phyloP scores from a whole-genome alignment of 64 coral and sea anemone species.

The Catalaphyllia jardinei region DNA sequence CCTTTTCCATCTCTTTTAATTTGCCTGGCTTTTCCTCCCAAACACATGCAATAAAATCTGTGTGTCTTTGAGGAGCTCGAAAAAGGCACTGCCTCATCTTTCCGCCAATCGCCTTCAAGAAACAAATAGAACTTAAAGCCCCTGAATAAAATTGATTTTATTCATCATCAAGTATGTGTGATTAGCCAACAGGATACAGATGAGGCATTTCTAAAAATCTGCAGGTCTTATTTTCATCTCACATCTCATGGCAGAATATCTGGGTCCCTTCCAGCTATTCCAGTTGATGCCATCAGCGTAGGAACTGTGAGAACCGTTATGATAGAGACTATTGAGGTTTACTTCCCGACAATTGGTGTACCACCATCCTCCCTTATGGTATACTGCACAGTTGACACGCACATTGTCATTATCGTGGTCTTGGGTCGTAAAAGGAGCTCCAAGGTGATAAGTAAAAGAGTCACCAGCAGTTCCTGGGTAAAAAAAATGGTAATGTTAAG shows the following conservation, averaged over 20 bases:
- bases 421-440: neutral
- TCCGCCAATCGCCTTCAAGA: too few relatives aligned
- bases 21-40: too few relatives aligned
- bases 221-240: constrained; percentile 30
- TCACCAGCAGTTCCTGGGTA: constrained; percentile 1
- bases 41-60: too few relatives aligned
- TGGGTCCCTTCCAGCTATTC: neutral
- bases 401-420: constrained; percentile 4
- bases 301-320: neutral
- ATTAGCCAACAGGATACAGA: too few relatives aligned
- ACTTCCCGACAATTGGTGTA: neutral
- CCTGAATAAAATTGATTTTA: too few relatives aligned
- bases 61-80: too few relatives aligned
- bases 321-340: constrained; percentile 11
- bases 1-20: too few relatives aligned
- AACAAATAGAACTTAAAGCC: too few relatives aligned
- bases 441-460: neutral
- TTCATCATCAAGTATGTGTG: too few relatives aligned
- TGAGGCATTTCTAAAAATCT: neutral
- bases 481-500: too few relatives aligned
- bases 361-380: constrained; percentile 21
- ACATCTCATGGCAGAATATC: constrained; percentile 5
- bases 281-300: constrained; percentile 11
- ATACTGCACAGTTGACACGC: too few relatives aligned
- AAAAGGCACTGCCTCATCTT: too few relatives aligned